phyloP scores from a whole-genome alignment of 2,888 invertebrate genomes.

The Drosophila atripex region DNA sequence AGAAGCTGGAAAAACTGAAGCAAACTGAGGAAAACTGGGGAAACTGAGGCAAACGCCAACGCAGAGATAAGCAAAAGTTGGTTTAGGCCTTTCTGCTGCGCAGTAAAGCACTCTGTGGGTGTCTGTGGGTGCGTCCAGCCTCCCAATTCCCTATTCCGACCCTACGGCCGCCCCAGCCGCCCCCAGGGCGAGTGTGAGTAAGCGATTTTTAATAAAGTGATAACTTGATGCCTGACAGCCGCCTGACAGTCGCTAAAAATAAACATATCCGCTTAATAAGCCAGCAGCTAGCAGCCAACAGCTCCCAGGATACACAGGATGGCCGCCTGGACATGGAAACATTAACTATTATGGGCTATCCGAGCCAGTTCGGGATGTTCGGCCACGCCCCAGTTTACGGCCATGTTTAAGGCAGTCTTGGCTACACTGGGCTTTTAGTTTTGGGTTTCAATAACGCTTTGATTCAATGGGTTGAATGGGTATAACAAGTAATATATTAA shows the following conservation, averaged over 20 bases:
- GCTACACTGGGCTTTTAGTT: background rate
- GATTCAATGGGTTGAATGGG: no score
- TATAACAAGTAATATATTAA: no score
- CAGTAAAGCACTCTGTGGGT: conserved; percentile 51
- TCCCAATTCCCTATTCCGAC: conserved; percentile 1
- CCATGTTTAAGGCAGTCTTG: conserved; percentile 14
- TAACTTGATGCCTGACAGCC: conserved; percentile 73
- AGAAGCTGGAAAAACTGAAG: background rate
- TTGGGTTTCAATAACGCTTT: background rate
- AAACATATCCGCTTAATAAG: conserved; percentile 59
- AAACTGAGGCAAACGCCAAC: conserved; percentile 44
- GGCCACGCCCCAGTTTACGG: conserved; percentile 41
- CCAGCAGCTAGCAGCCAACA: conserved; percentile 25
- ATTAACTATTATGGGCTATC: conserved; percentile 39
- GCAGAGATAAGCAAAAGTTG: conserved; percentile 73
- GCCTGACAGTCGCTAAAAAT: conserved; percentile 67
- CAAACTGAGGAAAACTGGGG: background rate
- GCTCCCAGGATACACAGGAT: conserved; percentile 45
- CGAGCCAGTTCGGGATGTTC: background rate
- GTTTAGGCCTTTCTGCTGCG: conserved; percentile 59
- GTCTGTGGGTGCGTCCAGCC: conserved; percentile 29
- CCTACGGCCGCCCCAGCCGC: background rate
- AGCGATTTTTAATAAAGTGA: conserved; percentile 78
- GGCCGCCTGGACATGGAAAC: conserved; percentile 43
- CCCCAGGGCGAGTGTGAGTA: conserved; percentile 61